phyloP scores from a whole-genome alignment of 2,113 vertebrate species.

The Rattus rattus region DNA sequence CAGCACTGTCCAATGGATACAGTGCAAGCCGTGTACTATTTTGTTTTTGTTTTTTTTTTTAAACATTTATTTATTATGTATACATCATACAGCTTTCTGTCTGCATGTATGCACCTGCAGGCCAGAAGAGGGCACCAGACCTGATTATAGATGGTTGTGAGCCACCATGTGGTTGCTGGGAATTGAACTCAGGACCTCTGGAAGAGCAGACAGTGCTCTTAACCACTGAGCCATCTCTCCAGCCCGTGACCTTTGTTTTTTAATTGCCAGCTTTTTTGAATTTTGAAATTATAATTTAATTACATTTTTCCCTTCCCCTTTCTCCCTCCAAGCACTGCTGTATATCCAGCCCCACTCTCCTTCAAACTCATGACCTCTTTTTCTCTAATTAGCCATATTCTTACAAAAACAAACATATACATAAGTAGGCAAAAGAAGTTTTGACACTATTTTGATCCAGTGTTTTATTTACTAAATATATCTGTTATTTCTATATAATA shows the following conservation, averaged over 20 bases:
- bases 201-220: no score
- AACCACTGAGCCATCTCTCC: no score
- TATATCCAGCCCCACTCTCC: not conserved
- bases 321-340: not conserved
- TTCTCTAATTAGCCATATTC: not conserved
- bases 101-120: no score
- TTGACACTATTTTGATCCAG: not conserved
- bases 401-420: no score
- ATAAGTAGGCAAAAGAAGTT: constrained; percentile 4
- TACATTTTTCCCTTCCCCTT: not conserved
- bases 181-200: no score
- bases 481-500: not conserved
- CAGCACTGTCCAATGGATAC: not conserved
- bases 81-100: no score
- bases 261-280: not conserved
- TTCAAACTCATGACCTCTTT: not conserved
- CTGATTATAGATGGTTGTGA: no score
- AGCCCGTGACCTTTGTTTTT: no score
- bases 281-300: not conserved
- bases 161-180: no score
- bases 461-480: constrained; percentile 47
- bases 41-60: no score
- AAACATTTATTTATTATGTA: no score
- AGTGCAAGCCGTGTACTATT: not conserved
- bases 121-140: no score